Conservation (phyloP, 1,140 invertebrate genomes). For the Papilio glaucus region DNA sequence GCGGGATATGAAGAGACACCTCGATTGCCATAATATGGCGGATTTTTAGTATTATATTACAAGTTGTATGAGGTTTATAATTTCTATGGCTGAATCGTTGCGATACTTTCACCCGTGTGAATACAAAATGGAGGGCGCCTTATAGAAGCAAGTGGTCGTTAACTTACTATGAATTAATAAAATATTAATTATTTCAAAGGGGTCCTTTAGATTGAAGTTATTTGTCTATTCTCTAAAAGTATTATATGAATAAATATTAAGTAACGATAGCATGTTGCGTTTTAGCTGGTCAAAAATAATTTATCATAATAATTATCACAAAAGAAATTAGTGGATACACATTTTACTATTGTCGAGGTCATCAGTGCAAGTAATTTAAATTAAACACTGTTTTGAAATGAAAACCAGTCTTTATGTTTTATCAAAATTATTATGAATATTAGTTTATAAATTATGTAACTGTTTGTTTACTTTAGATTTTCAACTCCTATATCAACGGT, state of each 20-base stretch:
- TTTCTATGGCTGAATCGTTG: background rate
- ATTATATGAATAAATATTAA: background rate
- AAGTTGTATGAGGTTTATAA: background rate
- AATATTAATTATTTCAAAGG: slow-evolving; percentile 30
- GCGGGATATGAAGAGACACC: background rate
- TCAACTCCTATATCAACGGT: slow-evolving; percentile 31
- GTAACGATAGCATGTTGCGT: background rate
- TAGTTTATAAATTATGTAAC: too few species aligned
- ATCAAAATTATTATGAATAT: background rate
- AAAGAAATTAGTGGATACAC: background rate
- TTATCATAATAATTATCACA: background rate
- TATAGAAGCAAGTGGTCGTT: slow-evolving; percentile 4
- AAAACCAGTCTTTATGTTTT: slow-evolving; percentile 27
- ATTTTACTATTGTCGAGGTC: background rate
- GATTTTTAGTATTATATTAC: background rate
- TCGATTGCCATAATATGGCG: background rate
- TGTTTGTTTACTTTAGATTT: slow-evolving; percentile 4
- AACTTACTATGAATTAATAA: slow-evolving; percentile 27
- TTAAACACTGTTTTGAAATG: slow-evolving; percentile 30
- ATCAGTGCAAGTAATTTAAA: slow-evolving; percentile 4
- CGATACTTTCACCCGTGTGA: slow-evolving; percentile 7
- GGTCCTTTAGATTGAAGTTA: slow-evolving; percentile 24
- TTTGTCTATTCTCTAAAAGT: slow-evolving; percentile 20
- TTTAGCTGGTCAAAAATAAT: background rate
- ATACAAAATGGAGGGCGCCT: background rate